A percentile compares a stretch with the other conserved stretches of the same genome.
phyloP scores from a whole-genome alignment of 2,113 vertebrate species.

The Nerophis ophidion region DNA sequence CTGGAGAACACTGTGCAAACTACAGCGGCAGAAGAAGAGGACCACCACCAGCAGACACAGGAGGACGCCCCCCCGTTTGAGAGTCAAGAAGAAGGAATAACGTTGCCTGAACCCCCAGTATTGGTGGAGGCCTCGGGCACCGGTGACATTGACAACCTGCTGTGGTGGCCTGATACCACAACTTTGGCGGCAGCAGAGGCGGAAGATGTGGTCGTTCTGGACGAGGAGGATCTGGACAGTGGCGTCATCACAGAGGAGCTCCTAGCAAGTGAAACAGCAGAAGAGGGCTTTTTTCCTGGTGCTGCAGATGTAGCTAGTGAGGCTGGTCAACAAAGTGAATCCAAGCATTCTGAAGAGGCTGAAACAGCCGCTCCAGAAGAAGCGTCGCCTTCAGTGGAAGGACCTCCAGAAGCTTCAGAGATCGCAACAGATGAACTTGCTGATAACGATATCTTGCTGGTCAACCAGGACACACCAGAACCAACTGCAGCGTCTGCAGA shows the following conservation, averaged over 20 bases:
- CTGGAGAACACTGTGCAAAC: conserved; percentile 35
- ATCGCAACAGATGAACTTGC: conserved; percentile 46
- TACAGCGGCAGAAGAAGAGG: conserved; percentile 9
- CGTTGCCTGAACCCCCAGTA: conserved; percentile 35
- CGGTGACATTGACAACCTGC: conserved; percentile 15
- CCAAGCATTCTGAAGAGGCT: conserved; percentile 1
- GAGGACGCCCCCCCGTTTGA: conserved; percentile 18
- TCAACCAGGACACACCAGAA: conserved; percentile 23
- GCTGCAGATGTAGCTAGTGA: conserved; percentile 16
- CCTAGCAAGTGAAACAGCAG: conserved; percentile 18
- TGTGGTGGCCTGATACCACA: conserved; percentile 2
- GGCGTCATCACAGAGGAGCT: conserved; percentile 25
- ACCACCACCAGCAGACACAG: background rate
- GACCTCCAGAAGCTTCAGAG: conserved; percentile 21
- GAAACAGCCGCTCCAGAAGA: conserved; percentile 21
- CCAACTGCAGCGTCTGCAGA: conserved; percentile 57
- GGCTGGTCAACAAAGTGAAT: background rate
- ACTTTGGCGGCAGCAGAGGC: conserved; percentile 14
- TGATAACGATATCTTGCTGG: conserved; percentile 58
- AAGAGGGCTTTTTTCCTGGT: conserved; percentile 37
- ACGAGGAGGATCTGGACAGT: conserved; percentile 18
- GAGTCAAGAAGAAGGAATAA: conserved; percentile 18
- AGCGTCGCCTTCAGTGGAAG: conserved; percentile 16
- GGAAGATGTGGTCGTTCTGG: conserved; percentile 12
- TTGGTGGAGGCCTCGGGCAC: conserved; percentile 49